Percentiles rank a stretch among this genome's conserved stretches.
phyloP scores from a whole-genome alignment of 2,113 vertebrate species.

The Pavo muticus region DNA sequence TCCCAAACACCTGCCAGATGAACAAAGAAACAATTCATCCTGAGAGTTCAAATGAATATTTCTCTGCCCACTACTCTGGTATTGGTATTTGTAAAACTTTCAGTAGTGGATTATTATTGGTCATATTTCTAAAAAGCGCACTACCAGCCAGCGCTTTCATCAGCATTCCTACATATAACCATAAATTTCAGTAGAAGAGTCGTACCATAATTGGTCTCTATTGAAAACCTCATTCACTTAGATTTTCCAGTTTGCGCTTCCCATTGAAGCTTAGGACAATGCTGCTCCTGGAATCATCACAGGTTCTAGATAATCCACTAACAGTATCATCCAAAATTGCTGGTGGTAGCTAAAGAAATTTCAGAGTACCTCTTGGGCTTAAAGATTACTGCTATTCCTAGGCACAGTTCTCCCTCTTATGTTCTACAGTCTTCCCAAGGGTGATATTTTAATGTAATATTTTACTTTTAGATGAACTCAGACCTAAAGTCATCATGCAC shows the following conservation, averaged over 20 bases:
- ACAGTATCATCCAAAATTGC: background rate
- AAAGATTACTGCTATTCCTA: background rate
- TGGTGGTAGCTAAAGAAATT: background rate
- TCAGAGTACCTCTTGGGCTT: background rate
- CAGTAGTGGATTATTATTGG: background rate
- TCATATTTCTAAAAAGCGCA: background rate
- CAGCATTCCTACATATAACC: background rate
- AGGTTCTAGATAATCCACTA: background rate
- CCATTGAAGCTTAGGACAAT: background rate
- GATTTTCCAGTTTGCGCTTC: background rate
- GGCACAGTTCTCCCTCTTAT: background rate
- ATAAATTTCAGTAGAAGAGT: background rate
- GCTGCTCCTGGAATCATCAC: background rate
- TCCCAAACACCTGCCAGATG: background rate
- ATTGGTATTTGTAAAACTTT: background rate
- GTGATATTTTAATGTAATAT: background rate
- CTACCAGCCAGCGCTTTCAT: background rate
- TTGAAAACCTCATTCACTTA: background rate
- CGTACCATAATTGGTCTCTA: background rate
- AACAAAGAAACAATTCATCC: background rate
- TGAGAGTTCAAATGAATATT: background rate
- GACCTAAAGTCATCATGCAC: background rate
- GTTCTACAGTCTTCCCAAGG: background rate
- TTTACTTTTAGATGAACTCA: slow-evolving; percentile 6
- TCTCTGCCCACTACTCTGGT: background rate